A percentile compares a stretch with the other conserved stretches of the same genome.
Evolutionary conservation across 2,797 vertebrate species (phyloP).

Genomic region (Iguana delicatissima): DNA sequence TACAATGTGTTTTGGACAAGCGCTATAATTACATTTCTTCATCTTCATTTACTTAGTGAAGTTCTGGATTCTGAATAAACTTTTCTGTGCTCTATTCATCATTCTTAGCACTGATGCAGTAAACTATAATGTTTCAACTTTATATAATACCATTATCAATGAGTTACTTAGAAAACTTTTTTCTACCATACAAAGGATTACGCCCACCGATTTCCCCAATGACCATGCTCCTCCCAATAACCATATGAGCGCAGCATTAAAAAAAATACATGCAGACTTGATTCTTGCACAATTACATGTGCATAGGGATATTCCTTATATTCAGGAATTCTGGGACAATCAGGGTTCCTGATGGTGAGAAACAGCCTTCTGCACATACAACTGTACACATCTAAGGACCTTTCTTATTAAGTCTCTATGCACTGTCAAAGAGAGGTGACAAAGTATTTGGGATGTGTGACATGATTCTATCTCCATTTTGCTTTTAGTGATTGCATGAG

Average conservation of each 20-base stretch:
- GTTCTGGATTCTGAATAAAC: background rate
- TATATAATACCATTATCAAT: background rate
- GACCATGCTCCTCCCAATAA: background rate
- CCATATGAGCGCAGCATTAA: background rate
- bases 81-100: background rate
- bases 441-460: no score
- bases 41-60: slow-evolving; percentile 3
- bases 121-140: background rate
- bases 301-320: no score
- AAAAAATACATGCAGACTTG: background rate
- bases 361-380: background rate
- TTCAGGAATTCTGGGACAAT: background rate
- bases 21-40: slow-evolving; percentile 13
- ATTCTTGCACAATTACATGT: background rate
- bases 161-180: background rate
- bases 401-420: background rate
- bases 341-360: background rate
- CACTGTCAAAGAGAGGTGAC: background rate
- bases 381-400: background rate
- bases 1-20: background rate
- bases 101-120: background rate
- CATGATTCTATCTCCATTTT: no score
- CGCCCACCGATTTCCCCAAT: background rate
- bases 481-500: background rate
- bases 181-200: background rate